Evolutionary conservation across 35 echinoderm and acorn worm genomes (phyloP), one percentile per base, ranked within the genome.

Genomic region (Diadema setosum): DNA sequence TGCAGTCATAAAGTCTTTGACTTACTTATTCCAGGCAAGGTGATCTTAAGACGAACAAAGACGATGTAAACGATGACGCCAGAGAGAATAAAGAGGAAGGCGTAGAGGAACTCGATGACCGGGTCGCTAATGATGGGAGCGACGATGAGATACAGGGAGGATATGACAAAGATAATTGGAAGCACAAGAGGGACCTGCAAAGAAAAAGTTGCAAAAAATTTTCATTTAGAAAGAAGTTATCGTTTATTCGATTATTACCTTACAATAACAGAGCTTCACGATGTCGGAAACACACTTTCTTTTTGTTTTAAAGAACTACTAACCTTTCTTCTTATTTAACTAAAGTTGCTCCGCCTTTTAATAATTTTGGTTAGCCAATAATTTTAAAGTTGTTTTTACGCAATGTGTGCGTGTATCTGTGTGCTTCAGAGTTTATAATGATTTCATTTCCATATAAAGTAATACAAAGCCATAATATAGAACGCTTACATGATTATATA

Each of bases 111-210:
- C 44, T 91, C 96, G 25, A 99, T 5, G 2, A 58, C 93, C 26
- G 96, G 96, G 23, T 88, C 86, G 59, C 93, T 87, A 30, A 99
- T 94, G 42, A 99, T 94, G 0, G 96, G 96, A 20, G 96, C 90
- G 45, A 99, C 57, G 45, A 99, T 45, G 5, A 99, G 90, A 70
- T 99, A 99, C 5, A 94, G 44, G 25, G 96, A 94, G 18, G 85
- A 74, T n/a, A 94, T 5, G 33, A 92, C 58, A 16, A 99, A 74
- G n/a, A 99, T 46, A 39, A 99, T 94, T 1, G 93, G 89, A 27
- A 92, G 20, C 5, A 99, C 46, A 18, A 99, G 85, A 5, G 96
- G 96, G 18, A 87, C 89, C 96, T 99, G 82, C 3, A 39, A 25
- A 85, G 25, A 15, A 42, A 70, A 25, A 59, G 14, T 59, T 5